Evolutionary conservation across 1,140 invertebrate species (phyloP).

Genomic region (Bombus breviceps): DNA sequence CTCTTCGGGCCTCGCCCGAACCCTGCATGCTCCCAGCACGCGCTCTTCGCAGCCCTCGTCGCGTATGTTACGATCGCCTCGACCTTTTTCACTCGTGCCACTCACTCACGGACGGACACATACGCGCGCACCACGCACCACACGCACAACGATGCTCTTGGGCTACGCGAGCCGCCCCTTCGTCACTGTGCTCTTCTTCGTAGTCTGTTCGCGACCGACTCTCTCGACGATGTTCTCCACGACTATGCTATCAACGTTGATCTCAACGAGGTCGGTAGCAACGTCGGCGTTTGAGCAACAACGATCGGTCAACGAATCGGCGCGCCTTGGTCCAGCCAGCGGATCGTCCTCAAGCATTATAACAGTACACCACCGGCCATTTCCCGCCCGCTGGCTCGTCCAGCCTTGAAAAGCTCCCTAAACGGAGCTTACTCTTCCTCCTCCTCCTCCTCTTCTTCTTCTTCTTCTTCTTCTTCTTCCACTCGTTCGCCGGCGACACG

Average conservation of each 20-base stretch:
- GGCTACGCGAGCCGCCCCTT: constrained; percentile 25
- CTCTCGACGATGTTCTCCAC: background rate
- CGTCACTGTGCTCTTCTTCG: constrained; percentile 6
- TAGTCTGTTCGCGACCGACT: background rate
- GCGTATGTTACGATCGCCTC: background rate
- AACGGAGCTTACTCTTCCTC: background rate
- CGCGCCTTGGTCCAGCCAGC: constrained; percentile 21
- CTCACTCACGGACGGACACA: constrained; percentile 55
- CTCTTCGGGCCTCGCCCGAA: constrained; percentile 75
- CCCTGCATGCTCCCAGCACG: constrained; percentile 71
- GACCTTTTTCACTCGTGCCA: background rate
- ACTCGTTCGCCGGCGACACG: background rate
- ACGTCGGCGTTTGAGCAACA: background rate
- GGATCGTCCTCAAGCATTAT: constrained; percentile 41
- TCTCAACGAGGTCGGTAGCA: background rate
- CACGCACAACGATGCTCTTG: constrained; percentile 3
- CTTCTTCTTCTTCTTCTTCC: background rate
- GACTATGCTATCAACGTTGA: background rate
- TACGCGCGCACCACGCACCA: constrained; percentile 47
- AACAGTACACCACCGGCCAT: constrained; percentile 37
- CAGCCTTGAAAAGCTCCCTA: background rate
- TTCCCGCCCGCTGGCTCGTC: constrained; percentile 15
- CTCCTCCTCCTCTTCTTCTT: background rate
- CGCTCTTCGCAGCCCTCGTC: constrained; percentile 1
- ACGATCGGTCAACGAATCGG: constrained; percentile 17